Percentiles rank a stretch among this genome's conserved stretches.
These are phyloP conservation scores for Pluvialis apricaria DNA, from an alignment of 2,113 vertebrate species.

Conservation along the genomic window DNA sequence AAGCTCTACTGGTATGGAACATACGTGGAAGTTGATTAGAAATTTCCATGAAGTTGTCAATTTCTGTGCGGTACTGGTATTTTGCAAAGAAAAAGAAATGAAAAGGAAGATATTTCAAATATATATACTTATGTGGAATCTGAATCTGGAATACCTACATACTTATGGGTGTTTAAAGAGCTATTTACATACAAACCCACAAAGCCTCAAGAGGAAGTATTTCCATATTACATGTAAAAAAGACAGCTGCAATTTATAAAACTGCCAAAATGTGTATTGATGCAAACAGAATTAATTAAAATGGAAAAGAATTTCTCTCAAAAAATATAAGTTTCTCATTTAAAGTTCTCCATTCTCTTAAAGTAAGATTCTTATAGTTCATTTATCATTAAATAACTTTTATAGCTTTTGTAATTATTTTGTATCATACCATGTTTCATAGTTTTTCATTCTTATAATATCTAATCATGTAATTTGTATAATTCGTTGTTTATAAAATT, in stretches of 20 bases:
- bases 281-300: not conserved
- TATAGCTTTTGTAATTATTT: not conserved
- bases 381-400: not conserved
- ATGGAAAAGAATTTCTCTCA: not conserved
- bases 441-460: not conserved
- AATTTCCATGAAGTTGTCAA: not conserved
- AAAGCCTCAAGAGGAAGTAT: not conserved
- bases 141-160: not conserved
- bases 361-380: not conserved
- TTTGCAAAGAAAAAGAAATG: not conserved
- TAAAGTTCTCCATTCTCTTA: not conserved
- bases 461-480: not conserved
- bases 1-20: not conserved
- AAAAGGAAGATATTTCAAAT: not conserved
- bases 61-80: not conserved
- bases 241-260: not conserved
- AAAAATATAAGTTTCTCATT: not conserved
- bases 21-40: not conserved
- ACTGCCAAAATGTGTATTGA: not conserved
- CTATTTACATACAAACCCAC: not conserved
- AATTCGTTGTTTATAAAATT: not conserved
- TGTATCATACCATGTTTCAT: not conserved
- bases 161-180: not conserved
- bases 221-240: not conserved
- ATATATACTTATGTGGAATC: not conserved